Conservation (phyloP, 2,797 vertebrate species). For the Phataginus tetradactyla region DNA sequence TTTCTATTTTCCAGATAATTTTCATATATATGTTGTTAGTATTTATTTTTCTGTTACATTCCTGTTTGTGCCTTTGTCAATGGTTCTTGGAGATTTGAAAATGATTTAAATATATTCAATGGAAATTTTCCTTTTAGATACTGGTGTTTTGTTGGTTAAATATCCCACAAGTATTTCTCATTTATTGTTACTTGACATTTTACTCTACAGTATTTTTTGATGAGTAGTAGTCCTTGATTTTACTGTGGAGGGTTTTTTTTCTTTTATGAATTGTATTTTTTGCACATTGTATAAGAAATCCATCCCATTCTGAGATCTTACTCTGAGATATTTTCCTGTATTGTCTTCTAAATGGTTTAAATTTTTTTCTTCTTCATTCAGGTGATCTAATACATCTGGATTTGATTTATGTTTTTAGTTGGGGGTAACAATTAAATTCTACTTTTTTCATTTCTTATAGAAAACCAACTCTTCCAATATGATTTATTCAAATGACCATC, state of each 20-base stretch:
- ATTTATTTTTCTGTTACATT: conserved; percentile 19
- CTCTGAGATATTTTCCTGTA: neutral
- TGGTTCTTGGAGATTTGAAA: neutral
- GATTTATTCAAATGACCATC: neutral
- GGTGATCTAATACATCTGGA: neutral
- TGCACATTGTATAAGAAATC: neutral
- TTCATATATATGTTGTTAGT: neutral
- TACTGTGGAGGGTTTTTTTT: neutral
- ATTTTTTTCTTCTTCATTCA: neutral
- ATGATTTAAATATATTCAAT: neutral
- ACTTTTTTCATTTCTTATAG: neutral
- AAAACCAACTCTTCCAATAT: neutral
- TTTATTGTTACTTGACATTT: neutral
- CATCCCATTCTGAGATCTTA: neutral
- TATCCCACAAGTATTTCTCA: neutral
- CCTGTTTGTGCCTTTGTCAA: neutral
- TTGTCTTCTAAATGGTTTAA: conserved; percentile 42
- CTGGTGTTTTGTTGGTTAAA: conserved; percentile 16
- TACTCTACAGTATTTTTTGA: neutral
- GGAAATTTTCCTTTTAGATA: neutral
- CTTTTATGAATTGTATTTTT: conserved; percentile 22
- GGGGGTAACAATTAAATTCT: neutral
- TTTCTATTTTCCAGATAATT: neutral
- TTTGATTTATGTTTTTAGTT: conserved; percentile 15
- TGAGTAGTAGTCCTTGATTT: conserved; percentile 30